Conservation (phyloP, 2,797 vertebrate species). For the Sternotherus odoratus region DNA sequence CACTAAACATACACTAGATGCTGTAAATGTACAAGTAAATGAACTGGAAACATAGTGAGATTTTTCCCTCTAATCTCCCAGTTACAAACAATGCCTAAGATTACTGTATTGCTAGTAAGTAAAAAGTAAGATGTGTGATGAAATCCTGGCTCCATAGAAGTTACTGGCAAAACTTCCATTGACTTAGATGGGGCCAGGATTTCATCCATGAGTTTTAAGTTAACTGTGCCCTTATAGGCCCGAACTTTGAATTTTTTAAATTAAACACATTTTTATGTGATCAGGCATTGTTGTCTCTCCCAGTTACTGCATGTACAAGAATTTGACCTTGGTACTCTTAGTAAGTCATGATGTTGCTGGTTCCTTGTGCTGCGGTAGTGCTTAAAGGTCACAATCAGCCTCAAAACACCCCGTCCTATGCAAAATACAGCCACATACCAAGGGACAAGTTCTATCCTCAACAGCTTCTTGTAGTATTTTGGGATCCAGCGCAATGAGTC, state of each 20-base stretch:
- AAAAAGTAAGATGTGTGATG: background rate
- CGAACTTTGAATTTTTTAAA: background rate
- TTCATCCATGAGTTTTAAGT: background rate
- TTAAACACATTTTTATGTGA: background rate
- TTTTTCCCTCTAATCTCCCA: background rate
- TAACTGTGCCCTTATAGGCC: background rate
- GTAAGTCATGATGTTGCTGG: background rate
- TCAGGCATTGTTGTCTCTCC: background rate
- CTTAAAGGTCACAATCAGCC: background rate
- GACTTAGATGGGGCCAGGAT: background rate
- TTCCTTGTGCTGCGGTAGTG: background rate
- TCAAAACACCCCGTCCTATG: background rate
- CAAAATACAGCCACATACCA: background rate
- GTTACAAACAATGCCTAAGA: background rate
- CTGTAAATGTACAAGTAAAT: background rate
- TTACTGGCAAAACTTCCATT: background rate
- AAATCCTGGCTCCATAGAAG: background rate
- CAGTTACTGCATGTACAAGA: rapidly evolving
- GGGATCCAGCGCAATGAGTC: background rate
- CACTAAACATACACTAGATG: background rate
- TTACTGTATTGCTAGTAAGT: background rate
- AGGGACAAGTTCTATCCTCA: background rate
- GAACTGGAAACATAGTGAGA: background rate
- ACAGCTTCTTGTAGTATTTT: slow-evolving; percentile 11
- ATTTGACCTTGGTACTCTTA: background rate